Evolutionary conservation across 2,888 invertebrate species (phyloP).

Genomic region (Epistrophe eligans): DNA sequence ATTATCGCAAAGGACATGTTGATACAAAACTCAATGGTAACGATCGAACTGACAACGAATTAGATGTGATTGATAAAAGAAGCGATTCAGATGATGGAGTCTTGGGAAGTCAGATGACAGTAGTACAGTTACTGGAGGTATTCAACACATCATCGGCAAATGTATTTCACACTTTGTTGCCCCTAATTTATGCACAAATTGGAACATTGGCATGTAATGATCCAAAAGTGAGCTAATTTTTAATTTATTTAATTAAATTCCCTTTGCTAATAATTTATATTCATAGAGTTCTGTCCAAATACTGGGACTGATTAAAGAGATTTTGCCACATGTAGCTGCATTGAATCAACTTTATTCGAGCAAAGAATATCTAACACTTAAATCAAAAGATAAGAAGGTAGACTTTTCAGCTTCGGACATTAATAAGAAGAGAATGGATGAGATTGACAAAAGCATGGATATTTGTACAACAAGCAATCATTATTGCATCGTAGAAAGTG

Average conservation of each 20-base stretch:
- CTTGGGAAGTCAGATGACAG: slow-evolving; percentile 78
- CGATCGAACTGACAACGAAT: slow-evolving; percentile 81
- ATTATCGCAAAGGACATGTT: slow-evolving; percentile 81
- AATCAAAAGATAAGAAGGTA: slow-evolving; percentile 62
- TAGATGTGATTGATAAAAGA: slow-evolving; percentile 77
- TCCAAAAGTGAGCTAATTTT: slow-evolving; percentile 87
- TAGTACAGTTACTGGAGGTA: slow-evolving; percentile 82
- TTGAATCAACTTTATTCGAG: slow-evolving; percentile 88
- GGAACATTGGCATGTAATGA: slow-evolving; percentile 91
- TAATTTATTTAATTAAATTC: background rate
- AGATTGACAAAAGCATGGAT: slow-evolving; percentile 79
- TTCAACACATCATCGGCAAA: slow-evolving; percentile 83
- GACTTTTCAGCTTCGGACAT: slow-evolving; percentile 65
- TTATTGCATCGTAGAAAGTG: slow-evolving; percentile 97
- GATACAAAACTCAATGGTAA: slow-evolving; percentile 83
- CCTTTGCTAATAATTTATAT: background rate
- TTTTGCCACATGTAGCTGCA: slow-evolving; percentile 94
- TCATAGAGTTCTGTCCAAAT: slow-evolving; percentile 93
- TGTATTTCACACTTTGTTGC: slow-evolving; percentile 91
- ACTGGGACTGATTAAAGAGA: slow-evolving; percentile 92
- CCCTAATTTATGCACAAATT: slow-evolving; percentile 93
- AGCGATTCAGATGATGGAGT: slow-evolving; percentile 82
- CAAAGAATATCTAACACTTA: slow-evolving; percentile 78
- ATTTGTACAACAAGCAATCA: slow-evolving; percentile 91
- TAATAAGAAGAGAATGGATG: slow-evolving; percentile 77